Evolutionary conservation across 1,140 invertebrate genomes (phyloP), one percentile per base, ranked within the genome.

Genomic region (Leptinotarsa texana): DNA sequence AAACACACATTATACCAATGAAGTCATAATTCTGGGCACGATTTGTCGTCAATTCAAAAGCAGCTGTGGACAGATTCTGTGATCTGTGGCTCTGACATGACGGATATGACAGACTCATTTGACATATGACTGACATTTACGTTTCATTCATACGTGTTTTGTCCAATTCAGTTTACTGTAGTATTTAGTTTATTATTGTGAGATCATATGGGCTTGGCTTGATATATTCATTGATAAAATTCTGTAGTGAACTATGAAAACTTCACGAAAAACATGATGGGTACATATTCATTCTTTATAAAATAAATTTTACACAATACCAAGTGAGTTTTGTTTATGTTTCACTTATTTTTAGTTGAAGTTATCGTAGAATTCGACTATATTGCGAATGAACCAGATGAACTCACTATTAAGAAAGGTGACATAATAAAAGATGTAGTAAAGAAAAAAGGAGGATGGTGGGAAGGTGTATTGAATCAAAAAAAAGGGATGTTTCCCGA

Each of bases 401-500:
- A 98, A 88, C 86, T 98, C 78, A 93, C 93, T 61, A 90, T 98
- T 71, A 88, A 89, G 74, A 96, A 95, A 84, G 96, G 96, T 74
- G 96, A 98, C 85, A 89, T 97, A 47, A 94, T 99, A 76, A 93
- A 92, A 75, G 90, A 92, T 77, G 93, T 96, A 63, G 91, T 94
- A 77, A 90, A 92, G 69, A 92, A 96, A 82, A 90, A 93, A 66
- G 96, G 94, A 47, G 97, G 97, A 72, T 99, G 98, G 98, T 99
- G 95, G 95, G 93, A 97, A 87, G 98, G 98, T 5, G 95, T 93
- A n/a, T 86, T 98, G 22, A 87, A 87, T 27, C 94, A 95, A 65
- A 91, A 93, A 81, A 92, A 92, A 72, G 98, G 98, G 80, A 95
- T 98, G 93, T 99, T 99, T 87, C 98, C 98, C 13, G 96, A 97